A percentile compares a stretch with the other conserved stretches of the same genome.
Conservation (phyloP, 1,140 invertebrate species). For the Drosophila subobscura region DNA sequence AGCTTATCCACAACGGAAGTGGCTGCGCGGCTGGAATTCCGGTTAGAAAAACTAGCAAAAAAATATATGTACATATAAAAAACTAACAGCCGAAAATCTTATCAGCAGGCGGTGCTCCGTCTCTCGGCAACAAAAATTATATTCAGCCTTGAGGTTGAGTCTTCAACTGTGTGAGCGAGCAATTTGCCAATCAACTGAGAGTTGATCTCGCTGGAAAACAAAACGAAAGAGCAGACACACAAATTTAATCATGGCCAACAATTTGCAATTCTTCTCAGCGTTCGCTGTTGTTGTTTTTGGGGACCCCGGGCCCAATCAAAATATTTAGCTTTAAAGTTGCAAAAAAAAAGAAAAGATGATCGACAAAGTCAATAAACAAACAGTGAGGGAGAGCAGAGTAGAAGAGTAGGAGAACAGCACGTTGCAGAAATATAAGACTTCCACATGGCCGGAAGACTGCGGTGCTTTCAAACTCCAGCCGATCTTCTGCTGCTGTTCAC, state of each 20-base stretch:
- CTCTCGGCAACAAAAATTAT: constrained; percentile 12
- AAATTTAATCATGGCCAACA: constrained; percentile 54
- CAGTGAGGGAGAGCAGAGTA: background rate
- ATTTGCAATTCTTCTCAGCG: constrained; percentile 32
- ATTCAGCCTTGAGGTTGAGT: constrained; percentile 59
- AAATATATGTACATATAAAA: constrained; percentile 5
- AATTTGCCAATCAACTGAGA: constrained; percentile 70
- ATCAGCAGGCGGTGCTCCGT: constrained; percentile 22
- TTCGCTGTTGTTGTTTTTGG: constrained; percentile 26
- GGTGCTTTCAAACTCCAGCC: too few relatives aligned
- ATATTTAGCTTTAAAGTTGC: constrained; percentile 79
- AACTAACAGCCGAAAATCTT: constrained; percentile 24
- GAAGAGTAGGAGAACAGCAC: constrained; percentile 4
- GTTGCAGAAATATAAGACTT: too few relatives aligned
- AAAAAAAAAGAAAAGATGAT: constrained; percentile 35
- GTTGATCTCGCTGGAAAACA: constrained; percentile 21
- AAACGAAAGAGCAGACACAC: constrained; percentile 44
- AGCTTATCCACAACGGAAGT: constrained; percentile 39
- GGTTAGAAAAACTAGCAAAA: constrained; percentile 27
- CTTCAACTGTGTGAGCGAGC: constrained; percentile 54
- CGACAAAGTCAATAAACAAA: constrained; percentile 57
- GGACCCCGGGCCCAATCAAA: constrained; percentile 61
- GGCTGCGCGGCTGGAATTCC: constrained; percentile 30
- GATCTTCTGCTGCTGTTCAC: too few relatives aligned
- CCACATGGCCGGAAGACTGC: too few relatives aligned